A percentile compares a stretch with the other conserved stretches of the same genome.
Evolutionary conservation across 92 coral and sea anemone species (phyloP).

Genomic region (Phenganax subtilis): DNA sequence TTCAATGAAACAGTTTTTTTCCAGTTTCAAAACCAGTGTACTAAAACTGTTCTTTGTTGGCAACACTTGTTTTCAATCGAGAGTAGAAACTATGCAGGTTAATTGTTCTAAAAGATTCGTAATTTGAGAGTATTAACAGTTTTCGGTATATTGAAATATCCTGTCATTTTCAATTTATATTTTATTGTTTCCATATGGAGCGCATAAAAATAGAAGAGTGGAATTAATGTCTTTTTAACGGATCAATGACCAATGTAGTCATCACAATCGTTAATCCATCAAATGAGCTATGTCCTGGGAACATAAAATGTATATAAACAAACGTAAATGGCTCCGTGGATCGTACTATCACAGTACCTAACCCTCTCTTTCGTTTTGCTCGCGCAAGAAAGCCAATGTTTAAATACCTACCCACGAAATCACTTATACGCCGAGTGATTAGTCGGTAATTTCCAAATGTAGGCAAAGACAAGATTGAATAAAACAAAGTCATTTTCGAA

Average conservation of each 20-base stretch:
- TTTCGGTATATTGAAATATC: background rate
- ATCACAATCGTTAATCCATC: too few species aligned
- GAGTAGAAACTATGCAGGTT: background rate
- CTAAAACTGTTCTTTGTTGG: too few species aligned
- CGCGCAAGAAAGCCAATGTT: background rate
- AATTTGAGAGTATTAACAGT: too few species aligned
- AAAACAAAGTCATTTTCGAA: background rate
- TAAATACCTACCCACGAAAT: background rate
- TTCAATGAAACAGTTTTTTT: too few species aligned
- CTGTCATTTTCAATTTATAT: background rate
- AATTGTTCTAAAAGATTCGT: background rate
- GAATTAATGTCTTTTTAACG: background rate
- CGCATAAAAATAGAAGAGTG: background rate
- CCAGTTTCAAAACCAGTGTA: too few species aligned
- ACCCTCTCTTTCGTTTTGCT: background rate
- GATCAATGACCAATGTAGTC: too few species aligned
- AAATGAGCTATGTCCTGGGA: too few species aligned
- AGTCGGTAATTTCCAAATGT: slow-evolving; percentile 34
- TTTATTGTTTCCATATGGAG: background rate
- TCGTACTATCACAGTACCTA: too few species aligned
- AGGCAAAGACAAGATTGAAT: slow-evolving; percentile 10
- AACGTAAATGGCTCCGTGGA: too few species aligned
- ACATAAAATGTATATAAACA: too few species aligned
- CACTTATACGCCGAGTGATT: background rate
- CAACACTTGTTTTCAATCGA: too few species aligned